Percentiles rank a stretch among this genome's conserved stretches.
Conservation (phyloP, 2,888 invertebrate species). For the Miltochrista miniata region DNA sequence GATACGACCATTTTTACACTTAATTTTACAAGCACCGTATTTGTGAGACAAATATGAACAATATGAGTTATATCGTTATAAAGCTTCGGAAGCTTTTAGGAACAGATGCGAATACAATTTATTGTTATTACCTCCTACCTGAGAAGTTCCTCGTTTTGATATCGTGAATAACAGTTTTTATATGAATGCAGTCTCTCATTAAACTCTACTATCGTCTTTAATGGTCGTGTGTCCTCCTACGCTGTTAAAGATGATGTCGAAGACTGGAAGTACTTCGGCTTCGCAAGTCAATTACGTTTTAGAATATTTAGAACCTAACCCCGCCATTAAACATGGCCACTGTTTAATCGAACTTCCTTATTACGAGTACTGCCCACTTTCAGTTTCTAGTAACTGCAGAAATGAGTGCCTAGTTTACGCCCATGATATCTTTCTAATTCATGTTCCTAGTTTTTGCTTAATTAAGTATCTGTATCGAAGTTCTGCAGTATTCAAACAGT, state of each 20-base stretch:
- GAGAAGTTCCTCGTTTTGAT: not conserved
- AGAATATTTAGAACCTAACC: slow-evolving; percentile 44
- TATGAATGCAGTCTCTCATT: slow-evolving; percentile 22
- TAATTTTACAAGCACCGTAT: slow-evolving; percentile 26
- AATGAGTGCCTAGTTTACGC: slow-evolving; percentile 33
- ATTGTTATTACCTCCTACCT: not conserved
- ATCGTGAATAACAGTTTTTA: slow-evolving; percentile 7
- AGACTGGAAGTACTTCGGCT: slow-evolving; percentile 24
- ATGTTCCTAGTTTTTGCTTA: slow-evolving; percentile 34
- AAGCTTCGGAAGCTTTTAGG: not conserved
- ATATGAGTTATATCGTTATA: not conserved
- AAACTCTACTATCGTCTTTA: slow-evolving; percentile 29
- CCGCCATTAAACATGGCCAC: slow-evolving; percentile 44
- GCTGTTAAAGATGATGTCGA: slow-evolving; percentile 19
- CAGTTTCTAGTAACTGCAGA: slow-evolving; percentile 41
- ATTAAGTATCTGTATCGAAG: slow-evolving; percentile 34
- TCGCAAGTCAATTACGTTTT: slow-evolving; percentile 29
- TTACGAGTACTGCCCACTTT: slow-evolving; percentile 49
- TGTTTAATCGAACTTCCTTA: slow-evolving; percentile 59
- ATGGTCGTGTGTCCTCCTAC: slow-evolving; percentile 27
- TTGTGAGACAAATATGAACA: slow-evolving; percentile 24
- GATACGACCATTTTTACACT: slow-evolving; percentile 32
- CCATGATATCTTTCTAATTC: slow-evolving; percentile 42
- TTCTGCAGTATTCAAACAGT: slow-evolving; percentile 32
- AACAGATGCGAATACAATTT: not conserved